Percentiles rank a stretch among this genome's conserved stretches.
Evolutionary conservation across 2,797 vertebrate species (phyloP).

Genomic region (Taenioides sp.): DNA sequence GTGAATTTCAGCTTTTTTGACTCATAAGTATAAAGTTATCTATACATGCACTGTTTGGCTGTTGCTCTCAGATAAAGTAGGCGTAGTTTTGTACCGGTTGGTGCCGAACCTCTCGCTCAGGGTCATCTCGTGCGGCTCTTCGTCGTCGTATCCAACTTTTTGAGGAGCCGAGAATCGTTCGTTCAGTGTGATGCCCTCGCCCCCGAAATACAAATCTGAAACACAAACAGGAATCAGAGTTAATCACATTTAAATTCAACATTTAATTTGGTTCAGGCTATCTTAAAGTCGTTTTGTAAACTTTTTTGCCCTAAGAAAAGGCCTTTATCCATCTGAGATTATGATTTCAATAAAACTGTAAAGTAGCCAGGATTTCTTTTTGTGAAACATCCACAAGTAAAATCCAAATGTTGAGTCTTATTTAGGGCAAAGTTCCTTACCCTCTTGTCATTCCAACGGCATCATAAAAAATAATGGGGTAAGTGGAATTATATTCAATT

Average conservation of each 20-base stretch:
- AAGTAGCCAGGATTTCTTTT: too few relatives aligned
- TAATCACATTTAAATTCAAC: not conserved
- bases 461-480: not conserved
- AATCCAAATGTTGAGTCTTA: not conserved
- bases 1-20: too few relatives aligned
- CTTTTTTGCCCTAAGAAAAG: too few relatives aligned
- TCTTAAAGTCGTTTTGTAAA: not conserved
- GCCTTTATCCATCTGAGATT: too few relatives aligned
- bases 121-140: slow-evolving; percentile 61
- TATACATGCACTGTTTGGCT: not conserved
- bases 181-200: slow-evolving; percentile 79
- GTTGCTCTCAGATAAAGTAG: not conserved
- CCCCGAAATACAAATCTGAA: slow-evolving; percentile 85
- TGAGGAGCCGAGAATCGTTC: slow-evolving; percentile 87
- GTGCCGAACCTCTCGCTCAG: slow-evolving; percentile 71
- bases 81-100: slow-evolving; percentile 76
- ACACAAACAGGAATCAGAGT: not conserved
- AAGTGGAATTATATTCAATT: not conserved
- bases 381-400: too few relatives aligned
- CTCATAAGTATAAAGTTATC: too few relatives aligned
- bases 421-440: not conserved
- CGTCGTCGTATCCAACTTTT: slow-evolving; percentile 21
- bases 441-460: not conserved
- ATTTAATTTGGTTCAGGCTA: not conserved
- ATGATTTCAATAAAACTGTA: too few relatives aligned